These are phyloP conservation scores for Chydorus sphaericus DNA, from an alignment of 2,888 invertebrate genomes.

Conservation along the genomic window DNA sequence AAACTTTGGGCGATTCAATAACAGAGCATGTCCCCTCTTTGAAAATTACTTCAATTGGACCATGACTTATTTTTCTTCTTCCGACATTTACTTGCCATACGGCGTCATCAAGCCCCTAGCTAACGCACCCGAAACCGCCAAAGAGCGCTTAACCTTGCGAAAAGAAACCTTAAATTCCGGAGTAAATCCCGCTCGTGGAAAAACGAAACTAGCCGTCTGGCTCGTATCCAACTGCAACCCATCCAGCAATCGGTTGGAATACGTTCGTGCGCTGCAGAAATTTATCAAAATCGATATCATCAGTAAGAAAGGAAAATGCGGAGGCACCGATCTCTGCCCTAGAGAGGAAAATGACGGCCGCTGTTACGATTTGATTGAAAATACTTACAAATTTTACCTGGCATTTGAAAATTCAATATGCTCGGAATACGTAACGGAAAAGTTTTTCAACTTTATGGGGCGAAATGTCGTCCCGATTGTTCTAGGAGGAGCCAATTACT, in stretches of 20 bases:
- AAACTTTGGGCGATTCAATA: no score
- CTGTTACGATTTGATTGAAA: conserved; percentile 78
- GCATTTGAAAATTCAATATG: conserved; percentile 97
- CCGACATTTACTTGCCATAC: conserved; percentile 24
- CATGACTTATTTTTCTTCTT: conserved; percentile 22
- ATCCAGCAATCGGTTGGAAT: conserved; percentile 11
- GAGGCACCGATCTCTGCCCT: conserved; percentile 3
- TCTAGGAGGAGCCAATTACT: conserved; percentile 91
- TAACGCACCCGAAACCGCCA: background rate
- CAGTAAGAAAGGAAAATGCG: conserved; percentile 5
- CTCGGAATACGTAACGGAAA: conserved; percentile 88
- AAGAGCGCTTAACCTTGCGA: background rate
- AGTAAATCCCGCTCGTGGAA: conserved; percentile 14
- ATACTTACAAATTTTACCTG: conserved; percentile 89
- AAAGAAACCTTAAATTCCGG: background rate
- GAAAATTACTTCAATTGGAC: conserved; percentile 24
- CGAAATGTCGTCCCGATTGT: conserved; percentile 82
- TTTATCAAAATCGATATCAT: conserved; percentile 16
- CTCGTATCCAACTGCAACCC: conserved; percentile 23
- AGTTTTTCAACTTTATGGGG: conserved; percentile 59
- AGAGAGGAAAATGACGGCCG: background rate
- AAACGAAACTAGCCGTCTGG: conserved; percentile 17
- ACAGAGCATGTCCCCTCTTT: no score
- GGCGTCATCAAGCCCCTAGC: conserved; percentile 19
- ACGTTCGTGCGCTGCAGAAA: conserved; percentile 15